phyloP scores from a whole-genome alignment of 1,140 invertebrate species.

The Dendroctonus valens region DNA sequence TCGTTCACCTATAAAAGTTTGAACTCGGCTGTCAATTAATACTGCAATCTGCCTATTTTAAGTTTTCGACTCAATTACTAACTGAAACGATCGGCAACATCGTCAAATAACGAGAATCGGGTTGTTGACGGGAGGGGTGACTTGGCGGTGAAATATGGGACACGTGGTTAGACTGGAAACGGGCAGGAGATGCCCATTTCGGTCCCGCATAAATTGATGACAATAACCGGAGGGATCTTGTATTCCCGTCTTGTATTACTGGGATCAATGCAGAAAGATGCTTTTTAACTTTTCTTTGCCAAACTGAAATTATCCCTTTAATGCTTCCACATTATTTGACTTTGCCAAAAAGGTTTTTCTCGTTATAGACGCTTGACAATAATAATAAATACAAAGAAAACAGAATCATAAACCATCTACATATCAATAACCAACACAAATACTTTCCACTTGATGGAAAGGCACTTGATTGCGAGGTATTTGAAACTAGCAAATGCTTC shows the following conservation, averaged over 20 bases:
- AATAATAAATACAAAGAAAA: no score
- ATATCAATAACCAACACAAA: no score
- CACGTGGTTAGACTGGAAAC: conserved; percentile 34
- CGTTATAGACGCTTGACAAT: no score
- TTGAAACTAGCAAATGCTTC: no score
- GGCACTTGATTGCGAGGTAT: no score
- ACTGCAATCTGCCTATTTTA: no score
- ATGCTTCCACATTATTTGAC: no score
- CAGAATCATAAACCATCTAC: no score
- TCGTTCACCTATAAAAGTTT: no score
- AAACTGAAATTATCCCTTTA: neutral
- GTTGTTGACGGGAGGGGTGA: conserved; percentile 30
- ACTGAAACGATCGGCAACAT: neutral
- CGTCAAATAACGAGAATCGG: conserved; percentile 5
- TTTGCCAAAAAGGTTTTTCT: neutral
- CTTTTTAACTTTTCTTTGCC: conserved; percentile 1
- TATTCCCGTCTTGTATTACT: conserved; percentile 7
- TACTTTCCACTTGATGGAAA: no score
- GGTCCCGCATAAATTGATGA: conserved; percentile 31
- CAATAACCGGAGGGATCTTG: conserved; percentile 27
- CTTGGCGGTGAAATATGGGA: conserved; percentile 32
- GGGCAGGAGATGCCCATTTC: conserved; percentile 27
- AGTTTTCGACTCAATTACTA: no score
- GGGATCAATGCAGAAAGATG: neutral
- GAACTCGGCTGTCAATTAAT: no score